Evolutionary conservation across 2,888 invertebrate species (phyloP).

Genomic region (Amphipyra tragopoginis): DNA sequence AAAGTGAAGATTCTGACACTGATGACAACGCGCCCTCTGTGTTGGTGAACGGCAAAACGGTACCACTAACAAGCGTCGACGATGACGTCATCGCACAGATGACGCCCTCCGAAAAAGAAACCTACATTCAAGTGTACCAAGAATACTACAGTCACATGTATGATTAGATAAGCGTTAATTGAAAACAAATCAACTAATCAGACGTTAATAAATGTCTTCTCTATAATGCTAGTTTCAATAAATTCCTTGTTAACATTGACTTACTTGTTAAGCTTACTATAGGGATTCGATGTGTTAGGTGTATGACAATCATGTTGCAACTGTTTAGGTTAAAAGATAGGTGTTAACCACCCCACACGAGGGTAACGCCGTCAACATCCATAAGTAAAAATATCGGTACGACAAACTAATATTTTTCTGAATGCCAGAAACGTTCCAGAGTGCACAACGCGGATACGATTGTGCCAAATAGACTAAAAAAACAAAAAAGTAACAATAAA

Average conservation of each 20-base stretch:
- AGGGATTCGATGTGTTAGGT: too few relatives aligned
- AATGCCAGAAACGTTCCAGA: too few relatives aligned
- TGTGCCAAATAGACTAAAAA: too few relatives aligned
- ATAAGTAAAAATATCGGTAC: too few relatives aligned
- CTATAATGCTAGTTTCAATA: slow-evolving; percentile 29
- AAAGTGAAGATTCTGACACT: slow-evolving; percentile 94
- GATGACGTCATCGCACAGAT: slow-evolving; percentile 96
- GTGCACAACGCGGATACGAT: too few relatives aligned
- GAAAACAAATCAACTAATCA: slow-evolving; percentile 53
- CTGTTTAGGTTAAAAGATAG: not conserved
- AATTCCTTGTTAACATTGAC: too few relatives aligned
- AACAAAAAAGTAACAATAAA: too few relatives aligned
- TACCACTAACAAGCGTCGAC: slow-evolving; percentile 95
- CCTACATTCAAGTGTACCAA: slow-evolving; percentile 97
- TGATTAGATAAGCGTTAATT: slow-evolving; percentile 86
- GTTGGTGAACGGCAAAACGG: slow-evolving; percentile 93
- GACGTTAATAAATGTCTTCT: slow-evolving; percentile 51
- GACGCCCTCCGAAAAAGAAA: slow-evolving; percentile 97
- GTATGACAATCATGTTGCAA: too few relatives aligned
- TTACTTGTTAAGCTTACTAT: slow-evolving; percentile 7
- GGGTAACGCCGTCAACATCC: too few relatives aligned
- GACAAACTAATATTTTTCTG: too few relatives aligned
- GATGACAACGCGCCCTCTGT: slow-evolving; percentile 95
- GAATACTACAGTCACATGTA: slow-evolving; percentile 97
- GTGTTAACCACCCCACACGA: not conserved